These are phyloP conservation scores for Drosophila lacicola DNA, from an alignment of 2,888 invertebrate species.

Conservation along the genomic window DNA sequence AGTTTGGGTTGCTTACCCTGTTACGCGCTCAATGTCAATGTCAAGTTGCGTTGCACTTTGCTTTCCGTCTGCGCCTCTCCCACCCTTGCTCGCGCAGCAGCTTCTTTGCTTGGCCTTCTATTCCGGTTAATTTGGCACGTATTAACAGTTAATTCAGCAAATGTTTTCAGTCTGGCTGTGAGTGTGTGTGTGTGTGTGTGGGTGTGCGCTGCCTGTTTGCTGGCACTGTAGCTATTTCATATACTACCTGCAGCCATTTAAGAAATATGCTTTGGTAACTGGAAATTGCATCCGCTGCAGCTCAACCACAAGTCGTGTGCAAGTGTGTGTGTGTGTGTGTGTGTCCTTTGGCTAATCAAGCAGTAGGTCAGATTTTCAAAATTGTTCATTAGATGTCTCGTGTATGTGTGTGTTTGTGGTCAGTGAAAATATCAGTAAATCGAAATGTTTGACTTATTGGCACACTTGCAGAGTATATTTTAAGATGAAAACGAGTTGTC, in stretches of 20 bases:
- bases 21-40: conserved; percentile 46
- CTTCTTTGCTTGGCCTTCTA: not conserved
- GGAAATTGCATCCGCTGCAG: not conserved
- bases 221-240: not conserved
- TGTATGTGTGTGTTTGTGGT: too few relatives aligned
- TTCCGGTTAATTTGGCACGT: not conserved
- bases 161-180: not conserved
- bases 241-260: not conserved
- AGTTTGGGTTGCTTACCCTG: not conserved
- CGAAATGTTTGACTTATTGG: not conserved
- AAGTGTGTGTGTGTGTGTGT: not conserved
- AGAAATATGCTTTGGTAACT: not conserved
- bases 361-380: too few relatives aligned
- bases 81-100: not conserved
- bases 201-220: not conserved
- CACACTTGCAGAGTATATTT: not conserved
- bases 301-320: not conserved
- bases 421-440: too few relatives aligned
- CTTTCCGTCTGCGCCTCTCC: not conserved
- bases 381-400: too few relatives aligned
- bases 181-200: not conserved
- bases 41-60: conserved; percentile 17
- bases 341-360: not conserved
- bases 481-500: too few relatives aligned
- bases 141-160: not conserved